Evolutionary conservation across 2,888 invertebrate species (phyloP).

Genomic region (Stegana nigrithorax): DNA sequence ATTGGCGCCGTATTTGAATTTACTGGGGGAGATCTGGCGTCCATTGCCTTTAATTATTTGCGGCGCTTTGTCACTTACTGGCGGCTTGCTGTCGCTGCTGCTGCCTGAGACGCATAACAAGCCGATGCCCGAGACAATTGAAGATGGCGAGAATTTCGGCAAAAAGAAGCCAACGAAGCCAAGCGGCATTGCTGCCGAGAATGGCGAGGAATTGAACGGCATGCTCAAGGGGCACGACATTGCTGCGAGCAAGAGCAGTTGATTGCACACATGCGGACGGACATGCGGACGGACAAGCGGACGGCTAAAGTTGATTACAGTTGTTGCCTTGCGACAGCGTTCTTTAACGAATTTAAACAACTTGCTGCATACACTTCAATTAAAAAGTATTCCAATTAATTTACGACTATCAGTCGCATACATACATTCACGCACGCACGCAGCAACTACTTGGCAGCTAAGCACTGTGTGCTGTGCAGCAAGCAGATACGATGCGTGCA

Average conservation of each 20-base stretch:
- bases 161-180: too few species aligned
- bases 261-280: slow-evolving; percentile 14
- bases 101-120: slow-evolving; percentile 85
- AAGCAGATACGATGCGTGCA: too few species aligned
- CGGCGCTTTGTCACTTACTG: slow-evolving; percentile 78
- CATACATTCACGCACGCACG: too few species aligned
- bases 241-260: neutral
- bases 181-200: slow-evolving; percentile 41
- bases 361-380: slow-evolving; percentile 36
- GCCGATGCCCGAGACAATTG: slow-evolving; percentile 82
- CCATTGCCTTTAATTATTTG: slow-evolving; percentile 82
- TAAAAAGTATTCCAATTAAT: slow-evolving; percentile 33
- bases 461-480: too few species aligned
- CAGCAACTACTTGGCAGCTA: too few species aligned
- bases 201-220: slow-evolving; percentile 48
- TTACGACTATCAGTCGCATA: too few species aligned
- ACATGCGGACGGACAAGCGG: neutral
- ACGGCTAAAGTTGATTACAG: slow-evolving; percentile 18
- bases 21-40: slow-evolving; percentile 73
- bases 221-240: neutral
- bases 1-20: slow-evolving; percentile 81
- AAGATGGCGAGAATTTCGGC: slow-evolving; percentile 80
- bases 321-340: slow-evolving; percentile 11
- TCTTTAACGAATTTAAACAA: slow-evolving; percentile 44
- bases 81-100: slow-evolving; percentile 77